A percentile compares a stretch with the other conserved stretches of the same genome.
Evolutionary conservation across 2,888 invertebrate species (phyloP).

Genomic region (Melangyna quadrimaculata): DNA sequence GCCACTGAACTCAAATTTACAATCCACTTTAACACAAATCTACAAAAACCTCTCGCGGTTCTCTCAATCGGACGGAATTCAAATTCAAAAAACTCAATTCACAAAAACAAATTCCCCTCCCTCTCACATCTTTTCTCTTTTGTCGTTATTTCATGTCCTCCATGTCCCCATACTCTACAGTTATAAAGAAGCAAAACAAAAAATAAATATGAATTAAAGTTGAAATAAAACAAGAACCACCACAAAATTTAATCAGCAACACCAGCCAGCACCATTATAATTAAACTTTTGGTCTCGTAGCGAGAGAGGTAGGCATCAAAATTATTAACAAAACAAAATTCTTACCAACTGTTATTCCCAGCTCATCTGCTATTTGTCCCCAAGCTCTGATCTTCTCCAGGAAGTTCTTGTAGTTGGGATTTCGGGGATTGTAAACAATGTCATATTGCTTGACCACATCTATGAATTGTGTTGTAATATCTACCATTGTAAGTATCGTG

Average conservation of each 20-base stretch:
- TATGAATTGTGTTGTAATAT: conserved; percentile 80
- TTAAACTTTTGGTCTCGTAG: neutral
- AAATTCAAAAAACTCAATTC: conserved; percentile 13
- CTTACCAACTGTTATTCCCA: conserved; percentile 80
- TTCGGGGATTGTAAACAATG: conserved; percentile 80
- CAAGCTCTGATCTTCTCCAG: conserved; percentile 80
- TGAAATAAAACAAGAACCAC: neutral
- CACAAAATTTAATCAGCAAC: neutral
- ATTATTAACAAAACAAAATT: neutral
- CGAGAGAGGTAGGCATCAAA: neutral
- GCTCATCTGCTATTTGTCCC: conserved; percentile 79
- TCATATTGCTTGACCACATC: conserved; percentile 80
- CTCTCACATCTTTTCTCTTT: neutral
- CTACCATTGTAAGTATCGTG: conserved; percentile 59
- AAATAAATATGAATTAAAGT: neutral
- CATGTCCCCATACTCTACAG: neutral
- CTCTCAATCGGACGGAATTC: neutral
- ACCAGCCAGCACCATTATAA: neutral
- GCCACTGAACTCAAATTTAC: conserved; percentile 21
- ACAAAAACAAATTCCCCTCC: conserved; percentile 11
- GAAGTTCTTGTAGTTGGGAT: conserved; percentile 80
- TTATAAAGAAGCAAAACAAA: neutral
- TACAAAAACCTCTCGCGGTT: conserved; percentile 6
- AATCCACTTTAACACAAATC: conserved; percentile 42
- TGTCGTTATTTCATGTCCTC: neutral